Conservation (phyloP, 2,888 invertebrate species). For the Hymenopus coronatus region DNA sequence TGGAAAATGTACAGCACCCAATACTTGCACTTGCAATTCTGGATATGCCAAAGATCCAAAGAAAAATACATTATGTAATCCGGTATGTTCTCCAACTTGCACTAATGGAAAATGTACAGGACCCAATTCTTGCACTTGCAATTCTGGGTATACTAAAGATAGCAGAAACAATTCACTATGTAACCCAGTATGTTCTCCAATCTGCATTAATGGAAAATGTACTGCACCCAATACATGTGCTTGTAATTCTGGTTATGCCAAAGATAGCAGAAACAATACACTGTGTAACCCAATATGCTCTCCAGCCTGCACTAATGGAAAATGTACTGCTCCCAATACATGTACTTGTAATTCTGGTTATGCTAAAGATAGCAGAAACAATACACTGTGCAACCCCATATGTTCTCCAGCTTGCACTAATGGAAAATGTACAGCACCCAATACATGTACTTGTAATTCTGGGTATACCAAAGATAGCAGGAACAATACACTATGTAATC, state of each 20-base stretch:
- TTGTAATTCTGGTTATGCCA: conserved; percentile 31
- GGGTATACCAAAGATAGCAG: neutral
- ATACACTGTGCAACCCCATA: conserved; percentile 39
- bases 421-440: conserved; percentile 46
- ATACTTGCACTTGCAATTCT: neutral
- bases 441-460: conserved; percentile 49
- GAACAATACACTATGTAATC: neutral
- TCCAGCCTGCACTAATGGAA: conserved; percentile 26
- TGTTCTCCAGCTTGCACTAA: conserved; percentile 43
- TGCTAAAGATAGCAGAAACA: neutral
- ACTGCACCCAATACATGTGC: conserved; percentile 33
- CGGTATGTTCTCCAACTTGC: conserved; percentile 22
- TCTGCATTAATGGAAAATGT: conserved; percentile 30
- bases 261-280: neutral
- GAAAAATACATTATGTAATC: conserved; percentile 9
- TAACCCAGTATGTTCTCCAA: neutral
- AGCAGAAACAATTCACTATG: neutral
- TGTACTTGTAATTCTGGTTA: conserved; percentile 37
- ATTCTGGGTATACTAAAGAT: neutral
- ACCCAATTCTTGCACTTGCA: conserved; percentile 34
- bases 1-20: neutral
- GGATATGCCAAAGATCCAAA: neutral
- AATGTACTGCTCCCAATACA: conserved; percentile 30
- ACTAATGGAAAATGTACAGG: conserved; percentile 26
- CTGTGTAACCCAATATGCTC: conserved; percentile 2